phyloP scores from a whole-genome alignment of 2,888 invertebrate species.

The Ectemnius lituratus region DNA sequence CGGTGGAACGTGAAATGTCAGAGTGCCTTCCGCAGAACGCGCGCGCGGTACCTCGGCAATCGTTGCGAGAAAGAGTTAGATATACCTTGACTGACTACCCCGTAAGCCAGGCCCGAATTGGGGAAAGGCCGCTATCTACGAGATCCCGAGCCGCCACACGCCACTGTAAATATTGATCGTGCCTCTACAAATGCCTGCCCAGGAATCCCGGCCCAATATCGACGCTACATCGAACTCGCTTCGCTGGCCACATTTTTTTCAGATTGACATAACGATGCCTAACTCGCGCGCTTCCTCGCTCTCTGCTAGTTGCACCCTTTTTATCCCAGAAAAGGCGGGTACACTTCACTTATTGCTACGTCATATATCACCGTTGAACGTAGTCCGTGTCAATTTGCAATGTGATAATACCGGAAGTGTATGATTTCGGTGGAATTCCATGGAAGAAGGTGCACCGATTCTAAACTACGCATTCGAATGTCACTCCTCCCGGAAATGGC shows the following conservation, averaged over 20 bases:
- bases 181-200: conserved; percentile 33
- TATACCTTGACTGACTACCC: background rate
- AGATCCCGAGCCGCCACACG: conserved; percentile 7
- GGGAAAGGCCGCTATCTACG: conserved; percentile 20
- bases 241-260: background rate
- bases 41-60: background rate
- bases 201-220: conserved; percentile 38
- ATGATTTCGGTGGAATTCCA: background rate
- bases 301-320: too few species aligned
- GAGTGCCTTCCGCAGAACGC: conserved; percentile 29
- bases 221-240: background rate
- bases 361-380: background rate
- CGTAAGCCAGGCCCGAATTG: background rate
- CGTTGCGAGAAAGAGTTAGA: conserved; percentile 15
- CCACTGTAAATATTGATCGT: conserved; percentile 46
- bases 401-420: too few species aligned
- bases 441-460: background rate
- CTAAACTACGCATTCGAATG: too few species aligned
- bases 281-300: background rate
- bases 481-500: too few species aligned
- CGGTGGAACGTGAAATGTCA: conserved; percentile 54
- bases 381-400: background rate
- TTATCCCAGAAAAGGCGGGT: background rate
- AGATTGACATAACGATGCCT: conserved; percentile 2
- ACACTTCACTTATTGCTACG: background rate